These are phyloP conservation scores for Ichneumoninae sp. DNA, from an alignment of 2,888 invertebrate species.

Conservation along the genomic window DNA sequence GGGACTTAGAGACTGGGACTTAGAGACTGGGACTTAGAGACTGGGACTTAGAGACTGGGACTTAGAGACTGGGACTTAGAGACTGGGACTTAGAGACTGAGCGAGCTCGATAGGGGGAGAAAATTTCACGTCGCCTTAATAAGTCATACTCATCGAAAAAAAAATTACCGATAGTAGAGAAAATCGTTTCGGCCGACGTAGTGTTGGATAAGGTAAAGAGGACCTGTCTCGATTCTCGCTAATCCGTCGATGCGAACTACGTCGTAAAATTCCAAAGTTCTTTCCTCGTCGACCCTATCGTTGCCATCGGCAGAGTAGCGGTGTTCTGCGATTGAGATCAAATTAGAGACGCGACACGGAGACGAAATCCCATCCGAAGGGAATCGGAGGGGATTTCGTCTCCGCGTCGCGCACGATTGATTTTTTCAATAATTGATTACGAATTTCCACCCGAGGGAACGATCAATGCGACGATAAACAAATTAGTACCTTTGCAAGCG, in stretches of 20 bases:
- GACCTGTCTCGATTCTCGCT: slow-evolving; percentile 86
- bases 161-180: slow-evolving; percentile 77
- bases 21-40: too few relatives aligned
- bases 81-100: too few relatives aligned
- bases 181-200: slow-evolving; percentile 87
- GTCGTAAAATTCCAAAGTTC: slow-evolving; percentile 85
- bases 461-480: not conserved
- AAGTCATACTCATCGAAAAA: not conserved
- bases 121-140: too few relatives aligned
- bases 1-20: too few relatives aligned
- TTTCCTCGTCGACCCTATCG: slow-evolving; percentile 78
- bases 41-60: too few relatives aligned
- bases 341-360: not conserved
- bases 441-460: not conserved
- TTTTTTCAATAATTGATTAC: not conserved
- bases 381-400: not conserved
- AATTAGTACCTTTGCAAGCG: slow-evolving; percentile 87
- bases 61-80: too few relatives aligned
- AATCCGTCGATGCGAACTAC: slow-evolving; percentile 90
- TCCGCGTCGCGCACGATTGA: not conserved
- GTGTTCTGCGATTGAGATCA: slow-evolving; percentile 81
- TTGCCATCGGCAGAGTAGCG: slow-evolving; percentile 78
- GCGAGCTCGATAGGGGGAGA: too few relatives aligned
- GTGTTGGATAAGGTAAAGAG: slow-evolving; percentile 86
- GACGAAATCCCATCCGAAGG: not conserved